Conservation (phyloP, 2,113 vertebrate species). For the Piprites chloris region DNA sequence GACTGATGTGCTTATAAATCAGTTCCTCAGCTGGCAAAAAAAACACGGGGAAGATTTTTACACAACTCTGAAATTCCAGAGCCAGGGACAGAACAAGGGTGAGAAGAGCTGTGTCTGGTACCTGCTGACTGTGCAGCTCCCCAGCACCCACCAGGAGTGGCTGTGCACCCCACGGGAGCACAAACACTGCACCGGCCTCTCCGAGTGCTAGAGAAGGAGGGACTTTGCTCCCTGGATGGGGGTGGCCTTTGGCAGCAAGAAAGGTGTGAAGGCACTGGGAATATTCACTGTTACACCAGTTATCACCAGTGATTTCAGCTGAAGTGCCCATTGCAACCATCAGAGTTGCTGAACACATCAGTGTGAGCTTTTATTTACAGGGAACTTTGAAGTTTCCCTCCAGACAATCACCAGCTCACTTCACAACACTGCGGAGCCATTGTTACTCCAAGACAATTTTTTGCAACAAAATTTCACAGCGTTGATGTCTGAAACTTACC, state of each 20-base stretch:
- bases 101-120: not conserved
- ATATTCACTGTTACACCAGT: not conserved
- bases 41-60: not conserved
- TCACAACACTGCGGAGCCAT: not conserved
- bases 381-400: not conserved
- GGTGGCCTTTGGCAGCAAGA: not conserved
- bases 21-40: not conserved
- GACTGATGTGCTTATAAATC: not conserved
- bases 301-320: not conserved
- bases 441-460: not conserved
- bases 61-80: not conserved
- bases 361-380: fast-evolving
- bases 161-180: not conserved
- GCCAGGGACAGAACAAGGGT: not conserved
- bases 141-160: not conserved
- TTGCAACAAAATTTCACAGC: not conserved
- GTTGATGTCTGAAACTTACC: conserved; percentile 73
- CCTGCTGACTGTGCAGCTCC: not conserved
- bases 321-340: not conserved
- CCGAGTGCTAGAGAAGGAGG: not conserved
- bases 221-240: not conserved
- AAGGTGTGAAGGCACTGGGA: not conserved
- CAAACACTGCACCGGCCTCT: not conserved
- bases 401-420: not conserved
- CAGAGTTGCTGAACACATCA: not conserved